Percentiles rank a stretch among this genome's conserved stretches.
Evolutionary conservation across 2,113 vertebrate genomes (phyloP).

Genomic region (Cynopterus brachyotis): DNA sequence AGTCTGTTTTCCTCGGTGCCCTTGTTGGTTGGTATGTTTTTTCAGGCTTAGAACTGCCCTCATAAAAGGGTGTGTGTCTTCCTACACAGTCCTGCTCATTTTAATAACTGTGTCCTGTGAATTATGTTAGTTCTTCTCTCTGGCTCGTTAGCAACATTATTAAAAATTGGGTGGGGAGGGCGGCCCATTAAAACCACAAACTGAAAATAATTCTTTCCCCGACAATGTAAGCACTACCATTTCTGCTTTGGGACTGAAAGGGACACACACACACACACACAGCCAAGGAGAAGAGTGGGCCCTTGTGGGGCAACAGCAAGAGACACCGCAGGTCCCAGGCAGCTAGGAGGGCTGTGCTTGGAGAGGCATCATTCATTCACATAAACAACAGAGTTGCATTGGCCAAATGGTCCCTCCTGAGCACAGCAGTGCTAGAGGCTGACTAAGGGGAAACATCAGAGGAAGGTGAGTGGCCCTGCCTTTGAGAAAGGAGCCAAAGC

Average conservation of each 20-base stretch:
- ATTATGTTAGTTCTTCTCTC: background rate
- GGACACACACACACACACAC: too few species aligned
- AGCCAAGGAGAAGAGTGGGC: background rate
- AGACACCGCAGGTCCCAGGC: background rate
- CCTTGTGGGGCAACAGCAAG: background rate
- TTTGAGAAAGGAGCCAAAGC: background rate
- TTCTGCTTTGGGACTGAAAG: background rate
- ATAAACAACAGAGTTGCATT: accelerated
- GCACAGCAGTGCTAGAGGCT: too few species aligned
- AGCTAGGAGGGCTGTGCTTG: too few species aligned
- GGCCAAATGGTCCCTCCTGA: background rate
- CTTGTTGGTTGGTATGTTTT: background rate
- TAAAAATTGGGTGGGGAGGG: background rate
- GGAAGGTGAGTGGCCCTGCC: background rate
- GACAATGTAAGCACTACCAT: background rate
- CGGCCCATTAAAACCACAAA: background rate
- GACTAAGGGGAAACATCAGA: background rate
- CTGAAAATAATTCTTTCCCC: background rate
- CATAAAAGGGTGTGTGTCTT: background rate
- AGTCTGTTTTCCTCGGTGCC: background rate
- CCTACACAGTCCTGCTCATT: background rate
- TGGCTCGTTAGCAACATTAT: background rate
- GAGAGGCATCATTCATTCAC: accelerated
- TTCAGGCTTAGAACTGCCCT: background rate
- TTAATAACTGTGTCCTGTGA: background rate